Percentiles rank a stretch among this genome's conserved stretches.
These are phyloP conservation scores for Panzeria rudis DNA, from an alignment of 2,888 invertebrate genomes.

Conservation along the genomic window DNA sequence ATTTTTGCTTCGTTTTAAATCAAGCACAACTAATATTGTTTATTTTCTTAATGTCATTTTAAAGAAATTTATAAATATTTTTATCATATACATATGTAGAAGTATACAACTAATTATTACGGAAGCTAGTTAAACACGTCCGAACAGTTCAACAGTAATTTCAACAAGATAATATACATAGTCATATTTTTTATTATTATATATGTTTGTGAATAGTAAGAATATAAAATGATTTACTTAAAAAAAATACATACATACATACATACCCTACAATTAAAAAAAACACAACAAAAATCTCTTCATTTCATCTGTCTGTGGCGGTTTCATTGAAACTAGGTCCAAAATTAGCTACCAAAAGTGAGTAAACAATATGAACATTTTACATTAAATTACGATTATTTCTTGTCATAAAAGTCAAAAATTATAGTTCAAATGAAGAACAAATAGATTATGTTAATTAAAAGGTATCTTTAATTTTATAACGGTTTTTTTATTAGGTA, in stretches of 20 bases:
- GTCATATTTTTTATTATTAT: conserved; percentile 39
- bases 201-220: conserved; percentile 16
- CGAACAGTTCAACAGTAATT: no score
- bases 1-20: no score
- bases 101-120: no score
- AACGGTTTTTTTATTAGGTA: conserved; percentile 46
- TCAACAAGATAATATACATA: conserved; percentile 39
- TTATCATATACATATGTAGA: no score
- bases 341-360: conserved; percentile 1
- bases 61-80: no score
- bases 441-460: conserved; percentile 43
- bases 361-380: conserved; percentile 13
- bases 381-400: conserved; percentile 23
- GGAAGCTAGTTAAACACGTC: no score
- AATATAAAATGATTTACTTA: conserved; percentile 32
- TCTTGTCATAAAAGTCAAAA: conserved; percentile 33
- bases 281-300: no score
- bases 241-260: conserved; percentile 28
- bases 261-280: conserved; percentile 13
- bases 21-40: no score
- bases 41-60: no score
- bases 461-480: conserved; percentile 47
- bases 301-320: neutral
- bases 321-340: conserved; percentile 3
- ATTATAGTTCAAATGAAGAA: conserved; percentile 24